Evolutionary conservation across 2,888 invertebrate genomes (phyloP).

Genomic region (Miltochrista miniata): DNA sequence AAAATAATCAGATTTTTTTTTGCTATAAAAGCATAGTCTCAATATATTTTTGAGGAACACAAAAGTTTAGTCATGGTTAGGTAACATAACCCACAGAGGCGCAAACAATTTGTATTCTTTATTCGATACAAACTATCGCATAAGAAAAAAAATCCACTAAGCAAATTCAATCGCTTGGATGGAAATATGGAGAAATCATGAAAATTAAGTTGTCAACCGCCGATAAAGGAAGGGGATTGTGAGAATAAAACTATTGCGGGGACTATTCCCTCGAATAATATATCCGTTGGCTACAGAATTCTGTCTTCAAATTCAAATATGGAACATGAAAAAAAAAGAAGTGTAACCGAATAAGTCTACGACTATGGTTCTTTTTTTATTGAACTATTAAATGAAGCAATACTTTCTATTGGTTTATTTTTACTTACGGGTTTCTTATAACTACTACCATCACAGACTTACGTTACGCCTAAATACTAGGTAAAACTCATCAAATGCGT

Average conservation of each 20-base stretch:
- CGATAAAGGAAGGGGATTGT: slow-evolving; percentile 35
- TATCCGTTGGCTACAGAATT: slow-evolving; percentile 39
- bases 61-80: background rate
- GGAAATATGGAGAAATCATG: slow-evolving; percentile 55
- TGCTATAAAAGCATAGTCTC: too few relatives aligned
- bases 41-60: background rate
- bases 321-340: background rate
- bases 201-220: slow-evolving; percentile 54
- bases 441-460: too few relatives aligned
- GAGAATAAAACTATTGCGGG: slow-evolving; percentile 48
- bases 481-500: background rate
- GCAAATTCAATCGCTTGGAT: slow-evolving; percentile 46
- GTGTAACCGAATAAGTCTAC: background rate
- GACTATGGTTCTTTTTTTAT: background rate
- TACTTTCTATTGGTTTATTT: background rate
- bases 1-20: too few relatives aligned
- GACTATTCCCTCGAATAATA: slow-evolving; percentile 47
- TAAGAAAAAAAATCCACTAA: slow-evolving; percentile 30
- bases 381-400: background rate
- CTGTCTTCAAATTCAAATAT: slow-evolving; percentile 30
- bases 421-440: background rate
- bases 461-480: too few relatives aligned
- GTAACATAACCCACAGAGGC: background rate
- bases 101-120: slow-evolving; percentile 28
- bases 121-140: slow-evolving; percentile 29